phyloP scores from a whole-genome alignment of 2,113 vertebrate species.

The Grantiella picta region DNA sequence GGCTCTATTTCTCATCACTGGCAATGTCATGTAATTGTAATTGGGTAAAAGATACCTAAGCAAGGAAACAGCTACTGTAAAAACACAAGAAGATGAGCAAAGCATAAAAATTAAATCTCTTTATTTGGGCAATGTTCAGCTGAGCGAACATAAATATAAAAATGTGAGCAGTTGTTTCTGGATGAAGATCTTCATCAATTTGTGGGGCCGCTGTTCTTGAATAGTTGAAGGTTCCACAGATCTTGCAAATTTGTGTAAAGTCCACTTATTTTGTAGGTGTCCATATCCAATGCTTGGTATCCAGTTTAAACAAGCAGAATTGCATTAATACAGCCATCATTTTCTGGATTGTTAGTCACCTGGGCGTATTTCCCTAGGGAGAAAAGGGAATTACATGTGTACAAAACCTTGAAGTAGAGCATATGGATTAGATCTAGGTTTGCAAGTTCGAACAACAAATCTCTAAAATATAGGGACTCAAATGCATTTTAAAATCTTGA shows the following conservation, averaged over 20 bases:
- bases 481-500: neutral
- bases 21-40: neutral
- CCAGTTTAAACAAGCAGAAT: conserved; percentile 84
- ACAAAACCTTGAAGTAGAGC: neutral
- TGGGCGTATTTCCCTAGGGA: conserved; percentile 94
- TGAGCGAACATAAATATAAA: neutral
- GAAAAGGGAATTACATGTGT: neutral
- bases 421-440: neutral
- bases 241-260: neutral
- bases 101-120: neutral
- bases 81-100: neutral
- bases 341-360: conserved; percentile 98
- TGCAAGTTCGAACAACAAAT: neutral
- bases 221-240: neutral
- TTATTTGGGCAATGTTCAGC: conserved; percentile 35
- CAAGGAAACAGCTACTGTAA: neutral
- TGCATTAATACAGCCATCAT: conserved; percentile 97
- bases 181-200: neutral
- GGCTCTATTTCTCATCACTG: neutral
- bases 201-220: neutral
- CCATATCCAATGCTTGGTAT: neutral
- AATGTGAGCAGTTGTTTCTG: neutral
- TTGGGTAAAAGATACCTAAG: neutral
- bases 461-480: neutral
- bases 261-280: neutral